These are phyloP conservation scores for Spodoptera exigua DNA, from an alignment of 2,888 invertebrate genomes.

Conservation along the genomic window DNA sequence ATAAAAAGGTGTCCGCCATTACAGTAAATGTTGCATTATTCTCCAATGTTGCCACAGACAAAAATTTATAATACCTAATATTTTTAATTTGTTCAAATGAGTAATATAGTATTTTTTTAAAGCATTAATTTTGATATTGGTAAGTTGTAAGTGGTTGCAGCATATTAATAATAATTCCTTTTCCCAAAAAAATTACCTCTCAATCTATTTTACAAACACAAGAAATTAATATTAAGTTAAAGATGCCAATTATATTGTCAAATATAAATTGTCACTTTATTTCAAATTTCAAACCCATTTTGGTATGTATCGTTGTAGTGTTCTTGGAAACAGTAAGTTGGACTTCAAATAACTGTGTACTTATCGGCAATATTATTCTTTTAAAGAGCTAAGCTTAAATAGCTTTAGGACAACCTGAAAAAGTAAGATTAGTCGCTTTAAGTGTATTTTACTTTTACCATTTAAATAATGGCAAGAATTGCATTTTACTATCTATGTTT, in stretches of 20 bases:
- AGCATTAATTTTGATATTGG: too few species aligned
- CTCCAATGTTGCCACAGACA: too few species aligned
- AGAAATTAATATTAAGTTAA: neutral
- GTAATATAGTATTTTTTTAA: too few species aligned
- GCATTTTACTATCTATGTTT: too few species aligned
- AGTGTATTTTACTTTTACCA: constrained; percentile 23
- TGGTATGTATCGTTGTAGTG: constrained; percentile 52
- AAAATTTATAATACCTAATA: neutral
- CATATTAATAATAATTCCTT: neutral
- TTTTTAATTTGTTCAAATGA: too few species aligned
- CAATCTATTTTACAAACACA: constrained; percentile 10
- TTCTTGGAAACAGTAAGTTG: constrained; percentile 33
- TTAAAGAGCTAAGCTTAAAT: constrained; percentile 35
- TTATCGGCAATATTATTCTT: neutral
- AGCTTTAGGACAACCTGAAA: neutral
- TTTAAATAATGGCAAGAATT: too few species aligned
- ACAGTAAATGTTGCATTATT: too few species aligned
- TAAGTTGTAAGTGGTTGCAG: constrained; percentile 24
- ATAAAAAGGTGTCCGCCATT: too few species aligned
- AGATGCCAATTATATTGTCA: too few species aligned
- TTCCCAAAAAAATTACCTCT: constrained; percentile 22
- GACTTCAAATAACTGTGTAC: neutral
- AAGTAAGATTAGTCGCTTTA: constrained; percentile 20
- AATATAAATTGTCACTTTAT: constrained; percentile 37
- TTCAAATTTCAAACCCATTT: constrained; percentile 23